A percentile compares a stretch with the other conserved stretches of the same genome.
Conservation (phyloP, 2,797 vertebrate genomes). For the Bradypus variegatus region DNA sequence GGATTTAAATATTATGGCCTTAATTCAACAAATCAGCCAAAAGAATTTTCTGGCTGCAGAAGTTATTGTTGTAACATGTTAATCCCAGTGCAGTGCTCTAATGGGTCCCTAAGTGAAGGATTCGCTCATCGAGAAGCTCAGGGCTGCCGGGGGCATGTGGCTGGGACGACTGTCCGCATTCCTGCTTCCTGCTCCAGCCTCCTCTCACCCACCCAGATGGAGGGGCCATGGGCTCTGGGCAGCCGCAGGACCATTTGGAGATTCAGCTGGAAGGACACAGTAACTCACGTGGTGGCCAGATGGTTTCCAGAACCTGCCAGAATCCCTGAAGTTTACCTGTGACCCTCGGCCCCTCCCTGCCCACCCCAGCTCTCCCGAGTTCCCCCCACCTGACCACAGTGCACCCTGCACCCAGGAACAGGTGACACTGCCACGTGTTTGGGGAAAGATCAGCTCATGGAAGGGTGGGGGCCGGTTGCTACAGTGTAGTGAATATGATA, state of each 20-base stretch:
- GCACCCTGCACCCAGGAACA: background rate
- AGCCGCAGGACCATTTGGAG: background rate
- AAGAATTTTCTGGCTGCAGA: background rate
- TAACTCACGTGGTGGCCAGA: background rate
- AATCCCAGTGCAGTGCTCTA: background rate
- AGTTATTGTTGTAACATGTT: background rate
- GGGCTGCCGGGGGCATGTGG: background rate
- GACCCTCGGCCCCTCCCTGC: background rate
- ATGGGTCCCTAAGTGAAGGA: background rate
- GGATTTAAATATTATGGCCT: background rate
- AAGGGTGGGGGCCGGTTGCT: background rate
- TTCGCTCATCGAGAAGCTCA: background rate
- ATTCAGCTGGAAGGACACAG: background rate
- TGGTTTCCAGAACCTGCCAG: background rate
- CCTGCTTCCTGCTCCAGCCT: background rate
- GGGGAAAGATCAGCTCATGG: too few relatives aligned
- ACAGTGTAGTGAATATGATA: background rate
- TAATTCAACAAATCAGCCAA: background rate
- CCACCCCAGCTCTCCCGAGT: background rate
- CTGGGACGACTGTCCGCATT: background rate
- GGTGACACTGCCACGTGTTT: background rate
- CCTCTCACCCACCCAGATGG: background rate
- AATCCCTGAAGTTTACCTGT: background rate
- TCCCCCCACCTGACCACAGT: background rate
- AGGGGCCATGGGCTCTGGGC: background rate